Evolutionary conservation across 2,797 vertebrate species (phyloP), one percentile per base, ranked within the genome.

Genomic region (Limnodromus scolopaceus): DNA sequence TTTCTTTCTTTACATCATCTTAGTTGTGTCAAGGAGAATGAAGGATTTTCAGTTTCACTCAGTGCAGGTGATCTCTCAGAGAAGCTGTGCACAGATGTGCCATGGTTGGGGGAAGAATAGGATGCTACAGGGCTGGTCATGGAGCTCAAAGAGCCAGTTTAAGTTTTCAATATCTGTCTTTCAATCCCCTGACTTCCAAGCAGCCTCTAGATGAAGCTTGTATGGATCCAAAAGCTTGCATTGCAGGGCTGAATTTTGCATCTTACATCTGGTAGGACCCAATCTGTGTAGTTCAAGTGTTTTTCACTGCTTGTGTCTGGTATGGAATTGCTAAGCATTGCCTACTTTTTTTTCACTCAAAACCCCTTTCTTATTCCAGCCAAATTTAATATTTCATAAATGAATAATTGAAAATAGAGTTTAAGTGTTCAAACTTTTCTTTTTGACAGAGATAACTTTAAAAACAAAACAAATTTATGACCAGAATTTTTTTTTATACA

Each of bases 1-100:
- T 63, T 92, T 45, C 81, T 51, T 57, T 38, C 91, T 87, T 96
- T 92, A 61, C 93, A 86, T 91, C 78, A 39, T 65, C 81, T 76
- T 83, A 83, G 66, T 10, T 34, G 48, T 96, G 95, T 96, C 95
- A 97, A 97, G 92, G 96, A 97, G 96, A 96, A 92, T 92, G 95
- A 97, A 97, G 90, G 90, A 89, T 97, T 94, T 95, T 81, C 38
- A 41, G 41, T 58, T 65, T 84, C 3, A 1, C 71, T 90, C 22
- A 1, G 70, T 8, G 57, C 60, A 92, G 87, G 87, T 92, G 90
- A 90, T 89, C 61, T 14, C 51, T 85, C 87, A 38, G 80, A 86
- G 70, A 71, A 96, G 51, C 66, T 66, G 45, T 2, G 1, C 3
- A 16, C 70, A 84, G 75, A 75, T 48, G 49, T 55, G 58, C 79